Conservation (phyloP, 1,140 invertebrate genomes). For the Pseudomyrmex flavicornis region DNA sequence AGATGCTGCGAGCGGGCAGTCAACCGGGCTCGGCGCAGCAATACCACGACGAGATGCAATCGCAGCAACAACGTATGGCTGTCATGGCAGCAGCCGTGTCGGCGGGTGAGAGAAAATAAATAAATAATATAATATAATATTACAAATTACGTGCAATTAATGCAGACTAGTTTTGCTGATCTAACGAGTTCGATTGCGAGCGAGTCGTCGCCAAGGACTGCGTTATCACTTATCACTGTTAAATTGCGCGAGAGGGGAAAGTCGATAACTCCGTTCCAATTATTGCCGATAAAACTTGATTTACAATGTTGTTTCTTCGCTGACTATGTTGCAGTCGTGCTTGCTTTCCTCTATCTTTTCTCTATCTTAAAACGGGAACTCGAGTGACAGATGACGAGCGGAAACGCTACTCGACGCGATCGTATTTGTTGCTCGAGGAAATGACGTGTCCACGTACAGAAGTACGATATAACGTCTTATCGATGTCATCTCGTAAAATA, state of each 20-base stretch:
- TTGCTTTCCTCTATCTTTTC: neutral
- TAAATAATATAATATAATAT: slow-evolving; percentile 13
- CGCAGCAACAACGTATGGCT: slow-evolving; percentile 91
- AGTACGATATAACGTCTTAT: neutral
- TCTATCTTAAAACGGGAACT: neutral
- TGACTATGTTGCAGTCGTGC: slow-evolving; percentile 9
- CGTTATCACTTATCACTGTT: slow-evolving; percentile 62
- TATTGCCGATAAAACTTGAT: slow-evolving; percentile 69
- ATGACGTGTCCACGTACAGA: slow-evolving; percentile 3
- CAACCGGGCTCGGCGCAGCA: slow-evolving; percentile 85
- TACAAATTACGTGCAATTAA: neutral
- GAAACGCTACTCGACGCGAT: neutral
- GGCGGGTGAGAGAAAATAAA: slow-evolving; percentile 84
- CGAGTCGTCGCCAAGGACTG: slow-evolving; percentile 47
- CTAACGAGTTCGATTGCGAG: slow-evolving; percentile 26
- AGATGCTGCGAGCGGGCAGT: slow-evolving; percentile 87
- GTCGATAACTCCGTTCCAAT: slow-evolving; percentile 85
- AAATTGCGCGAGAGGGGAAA: slow-evolving; percentile 79
- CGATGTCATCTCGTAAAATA: neutral
- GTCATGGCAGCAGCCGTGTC: slow-evolving; percentile 89
- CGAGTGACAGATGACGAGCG: neutral
- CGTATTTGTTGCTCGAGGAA: slow-evolving; percentile 1
- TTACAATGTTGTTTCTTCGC: slow-evolving; percentile 65
- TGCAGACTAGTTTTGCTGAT: neutral
- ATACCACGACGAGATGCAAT: slow-evolving; percentile 89